phyloP scores from a whole-genome alignment of 2,888 invertebrate species.

The Lycophotia porphyrea region DNA sequence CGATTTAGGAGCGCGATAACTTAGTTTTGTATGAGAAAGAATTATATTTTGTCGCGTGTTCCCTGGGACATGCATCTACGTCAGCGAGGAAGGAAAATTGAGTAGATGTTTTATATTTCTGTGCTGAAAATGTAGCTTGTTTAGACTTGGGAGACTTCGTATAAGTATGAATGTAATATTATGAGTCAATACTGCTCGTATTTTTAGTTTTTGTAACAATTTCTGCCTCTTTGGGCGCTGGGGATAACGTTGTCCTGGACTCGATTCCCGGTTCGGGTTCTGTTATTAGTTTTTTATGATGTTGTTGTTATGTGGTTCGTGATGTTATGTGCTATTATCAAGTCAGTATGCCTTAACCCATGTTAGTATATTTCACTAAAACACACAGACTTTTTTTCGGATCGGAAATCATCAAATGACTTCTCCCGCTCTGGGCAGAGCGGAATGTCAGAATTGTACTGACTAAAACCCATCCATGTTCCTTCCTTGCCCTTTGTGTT shows the following conservation, averaged over 20 bases:
- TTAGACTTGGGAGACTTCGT: neutral
- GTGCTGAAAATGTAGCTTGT: slow-evolving; percentile 11
- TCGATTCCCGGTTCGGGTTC: neutral
- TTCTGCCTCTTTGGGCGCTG: neutral
- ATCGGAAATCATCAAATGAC: too few species aligned
- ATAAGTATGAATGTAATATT: neutral
- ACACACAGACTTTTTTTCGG: too few species aligned
- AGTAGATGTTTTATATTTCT: slow-evolving; percentile 36
- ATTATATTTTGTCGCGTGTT: slow-evolving; percentile 69
- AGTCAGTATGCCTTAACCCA: too few species aligned
- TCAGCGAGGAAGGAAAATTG: slow-evolving; percentile 46
- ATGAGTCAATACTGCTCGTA: neutral
- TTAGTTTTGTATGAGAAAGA: slow-evolving; percentile 70
- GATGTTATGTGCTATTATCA: too few species aligned
- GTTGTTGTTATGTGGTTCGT: too few species aligned
- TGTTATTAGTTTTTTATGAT: too few species aligned
- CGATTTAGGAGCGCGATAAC: slow-evolving; percentile 73
- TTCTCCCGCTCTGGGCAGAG: too few species aligned
- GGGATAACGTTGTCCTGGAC: neutral
- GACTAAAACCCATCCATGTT: too few species aligned
- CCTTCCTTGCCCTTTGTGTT: too few species aligned
- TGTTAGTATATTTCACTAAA: too few species aligned
- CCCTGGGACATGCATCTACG: slow-evolving; percentile 48
- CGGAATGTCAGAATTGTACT: too few species aligned
- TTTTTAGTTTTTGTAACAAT: neutral